Conservation (phyloP, 2,888 invertebrate genomes). For the Odontomyia ornata region DNA sequence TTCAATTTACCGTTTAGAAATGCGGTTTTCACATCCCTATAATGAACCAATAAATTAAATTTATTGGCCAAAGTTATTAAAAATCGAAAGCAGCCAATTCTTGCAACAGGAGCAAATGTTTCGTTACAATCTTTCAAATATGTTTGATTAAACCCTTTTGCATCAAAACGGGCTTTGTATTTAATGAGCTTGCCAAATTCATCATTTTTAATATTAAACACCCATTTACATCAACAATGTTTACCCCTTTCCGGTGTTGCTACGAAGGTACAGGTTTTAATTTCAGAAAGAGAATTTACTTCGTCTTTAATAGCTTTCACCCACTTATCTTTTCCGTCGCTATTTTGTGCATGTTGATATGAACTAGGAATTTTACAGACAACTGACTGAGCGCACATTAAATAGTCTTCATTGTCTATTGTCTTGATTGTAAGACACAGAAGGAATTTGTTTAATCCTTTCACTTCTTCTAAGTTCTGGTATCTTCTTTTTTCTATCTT, state of each 20-base stretch:
- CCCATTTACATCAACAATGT: constrained; percentile 52
- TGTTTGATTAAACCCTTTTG: constrained; percentile 49
- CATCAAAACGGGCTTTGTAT: constrained; percentile 51
- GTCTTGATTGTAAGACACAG: too few species aligned
- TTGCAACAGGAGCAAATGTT: constrained; percentile 51
- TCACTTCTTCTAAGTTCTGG: constrained; percentile 12
- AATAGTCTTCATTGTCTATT: background rate
- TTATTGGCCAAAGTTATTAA: constrained; percentile 50
- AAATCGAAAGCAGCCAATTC: constrained; percentile 49
- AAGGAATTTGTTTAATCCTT: too few species aligned
- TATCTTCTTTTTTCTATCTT: constrained; percentile 47
- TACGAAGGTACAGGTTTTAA: constrained; percentile 52
- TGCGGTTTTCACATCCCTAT: constrained; percentile 51
- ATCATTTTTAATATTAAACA: constrained; percentile 49
- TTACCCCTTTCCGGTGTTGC: constrained; percentile 49
- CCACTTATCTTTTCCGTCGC: constrained; percentile 50
- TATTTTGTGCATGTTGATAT: constrained; percentile 49
- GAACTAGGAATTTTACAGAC: constrained; percentile 46
- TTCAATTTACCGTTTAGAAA: constrained; percentile 51
- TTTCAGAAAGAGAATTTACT: constrained; percentile 51
- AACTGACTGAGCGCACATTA: constrained; percentile 7
- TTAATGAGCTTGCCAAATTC: background rate
- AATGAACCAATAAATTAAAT: constrained; percentile 49
- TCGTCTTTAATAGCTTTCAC: constrained; percentile 52
- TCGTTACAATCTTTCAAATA: constrained; percentile 49